Conservation (phyloP, 2,113 vertebrate species). For the Edolisoma coerulescens region DNA sequence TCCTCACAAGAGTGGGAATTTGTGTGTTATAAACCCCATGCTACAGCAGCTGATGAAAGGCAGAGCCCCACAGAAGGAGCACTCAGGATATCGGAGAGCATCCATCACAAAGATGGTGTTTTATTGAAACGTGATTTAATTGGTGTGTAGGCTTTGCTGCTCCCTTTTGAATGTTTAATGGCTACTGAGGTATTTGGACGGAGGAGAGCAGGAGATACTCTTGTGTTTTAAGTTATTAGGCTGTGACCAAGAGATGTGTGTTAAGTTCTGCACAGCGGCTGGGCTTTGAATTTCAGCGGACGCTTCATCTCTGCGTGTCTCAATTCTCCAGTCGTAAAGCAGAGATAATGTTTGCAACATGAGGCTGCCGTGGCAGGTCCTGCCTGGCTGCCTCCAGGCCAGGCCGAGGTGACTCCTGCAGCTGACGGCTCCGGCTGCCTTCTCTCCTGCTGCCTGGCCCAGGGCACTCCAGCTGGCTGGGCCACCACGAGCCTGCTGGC, state of each 20-base stretch:
- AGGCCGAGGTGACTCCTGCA: background rate
- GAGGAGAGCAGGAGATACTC: background rate
- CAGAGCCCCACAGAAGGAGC: background rate
- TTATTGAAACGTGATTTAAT: background rate
- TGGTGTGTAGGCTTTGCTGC: background rate
- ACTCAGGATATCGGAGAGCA: background rate
- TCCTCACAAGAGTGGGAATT: background rate
- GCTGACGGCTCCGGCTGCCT: background rate
- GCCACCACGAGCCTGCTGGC: accelerated
- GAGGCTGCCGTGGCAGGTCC: background rate
- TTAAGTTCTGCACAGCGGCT: background rate
- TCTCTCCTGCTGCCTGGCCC: background rate
- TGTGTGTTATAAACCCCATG: background rate
- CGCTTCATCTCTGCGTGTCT: accelerated
- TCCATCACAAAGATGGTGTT: background rate
- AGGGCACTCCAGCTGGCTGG: background rate
- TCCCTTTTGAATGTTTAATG: background rate
- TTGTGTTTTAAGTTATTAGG: background rate
- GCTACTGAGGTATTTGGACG: background rate
- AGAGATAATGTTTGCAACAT: background rate
- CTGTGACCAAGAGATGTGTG: background rate
- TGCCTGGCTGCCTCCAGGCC: background rate
- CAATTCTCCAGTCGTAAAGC: background rate
- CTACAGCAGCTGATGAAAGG: background rate
- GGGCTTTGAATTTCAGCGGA: background rate